Evolutionary conservation across 2,113 vertebrate species (phyloP), one percentile per base, ranked within the genome.

Genomic region (Otolemur garnettii): DNA sequence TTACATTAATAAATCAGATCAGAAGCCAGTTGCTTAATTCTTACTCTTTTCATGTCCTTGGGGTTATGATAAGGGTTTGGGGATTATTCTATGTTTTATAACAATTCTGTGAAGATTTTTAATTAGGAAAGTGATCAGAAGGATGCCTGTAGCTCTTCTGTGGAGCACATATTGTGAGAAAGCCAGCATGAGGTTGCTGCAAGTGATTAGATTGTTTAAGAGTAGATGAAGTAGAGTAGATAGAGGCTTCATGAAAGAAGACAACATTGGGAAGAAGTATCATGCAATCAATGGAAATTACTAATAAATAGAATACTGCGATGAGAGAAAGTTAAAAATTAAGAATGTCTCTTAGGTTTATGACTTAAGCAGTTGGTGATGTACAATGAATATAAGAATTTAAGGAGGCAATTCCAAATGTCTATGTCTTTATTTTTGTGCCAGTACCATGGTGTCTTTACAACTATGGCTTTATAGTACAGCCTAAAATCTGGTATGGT

Each of bases 261-360:
- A 38, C 22, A 22, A 60, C 15, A 11, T 35, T 66, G 22, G 30
- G 12, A 35, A 35, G 26, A 74, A 26, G 17, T 18, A 74, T 72
- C 4, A 4, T 17, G 22, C 10, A 74, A 45, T 24, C 11, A 84
- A 17, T 50, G 3, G 62, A 7, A 75, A 88, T 55, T 38, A 30
- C 33, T 12, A 74, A 19, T 60, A 55, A 30, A n/a, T 13, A 59
- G 2, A 28, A 5, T 50, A 71, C 18, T 0, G 5, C 24, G 18
- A 13, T 78, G n/a, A 87, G n/a, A 59, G 1, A 86, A 94, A 78
- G 17, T 77, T 59, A 89, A 89, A 92, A 71, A 78, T 66, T 19
- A 66, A 33, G 26, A 57, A 88, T 38, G 1, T 69, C 1, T 69
- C 28, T 17, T 30, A 33, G 53, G 14, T 66, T 94, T 87, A 42